Base-by-base conservation (phyloP, 2,113 vertebrate species). In the Ptilorrhoa leucosticta region DNA sequence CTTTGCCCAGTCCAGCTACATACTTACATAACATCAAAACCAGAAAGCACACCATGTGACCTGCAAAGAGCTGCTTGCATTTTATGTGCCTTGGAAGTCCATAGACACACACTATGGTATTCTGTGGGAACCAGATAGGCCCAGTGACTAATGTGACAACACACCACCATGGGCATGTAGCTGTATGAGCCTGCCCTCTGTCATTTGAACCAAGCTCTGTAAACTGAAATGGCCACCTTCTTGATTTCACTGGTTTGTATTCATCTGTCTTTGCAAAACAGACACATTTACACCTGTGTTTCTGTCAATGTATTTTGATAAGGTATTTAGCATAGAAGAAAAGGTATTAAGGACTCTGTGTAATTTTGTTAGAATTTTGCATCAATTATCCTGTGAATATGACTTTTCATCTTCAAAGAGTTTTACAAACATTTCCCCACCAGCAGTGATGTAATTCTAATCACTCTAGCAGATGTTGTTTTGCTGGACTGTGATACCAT, bases 401-500 rank as follows among this genome's bases (percentile, higher is more conserved):
- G 57, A 87, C 65, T 87, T 83, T 86, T 92, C 44, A 53, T 86
- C 72, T 95, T 94, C 53, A 77, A 80, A 79, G 80, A 60, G 42
- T 66, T 95, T 93, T 75, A 31, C 33, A 92, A 82, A 84, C 28
- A 42, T 87, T 94, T 94, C 23, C 92, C 19, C 48, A 92, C 44
- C 60, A 92, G 20, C 2, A 6, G 42, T 89, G 83, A 93, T 70
- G 83, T 84, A 84, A 94, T 93, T 93, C 65, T 95, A 79, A 89
- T 79, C 69, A 48, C 53, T 87, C 31, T 61, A 90, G 72, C 96
- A 96, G 93, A 93, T 95, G 93, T 82, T 96, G 48, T 82, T 94
- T 96, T 94, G 83, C 48, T 92, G 86, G 83, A 35, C 72, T 61
- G 35, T 37, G 58, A 66, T 83, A 88, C 33, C 1, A 0, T 48